Evolutionary conservation across 2,113 vertebrate species (phyloP).

Genomic region (Oreochromis tanganicae): DNA sequence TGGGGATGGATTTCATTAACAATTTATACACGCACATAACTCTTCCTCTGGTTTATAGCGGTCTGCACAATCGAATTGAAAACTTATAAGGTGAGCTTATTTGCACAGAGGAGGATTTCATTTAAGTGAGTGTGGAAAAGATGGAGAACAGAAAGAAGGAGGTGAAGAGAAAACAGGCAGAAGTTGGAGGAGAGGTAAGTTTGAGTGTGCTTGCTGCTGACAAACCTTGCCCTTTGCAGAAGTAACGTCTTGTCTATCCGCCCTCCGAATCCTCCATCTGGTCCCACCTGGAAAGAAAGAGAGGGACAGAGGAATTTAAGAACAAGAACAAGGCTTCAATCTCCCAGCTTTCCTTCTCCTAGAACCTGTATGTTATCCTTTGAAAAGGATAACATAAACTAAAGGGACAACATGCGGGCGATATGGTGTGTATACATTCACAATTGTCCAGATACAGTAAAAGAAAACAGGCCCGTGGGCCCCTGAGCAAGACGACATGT

Average conservation of each 20-base stretch:
- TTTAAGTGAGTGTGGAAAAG: neutral
- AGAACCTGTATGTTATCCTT: neutral
- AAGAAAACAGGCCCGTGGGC: slow-evolving; percentile 24
- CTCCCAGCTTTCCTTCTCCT: slow-evolving; percentile 22
- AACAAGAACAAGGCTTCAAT: slow-evolving; percentile 44
- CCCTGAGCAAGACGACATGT: slow-evolving; percentile 30
- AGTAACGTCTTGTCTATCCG: slow-evolving; percentile 34
- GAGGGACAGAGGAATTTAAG: slow-evolving; percentile 39
- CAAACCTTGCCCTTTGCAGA: slow-evolving; percentile 56
- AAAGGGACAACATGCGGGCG: slow-evolving; percentile 52
- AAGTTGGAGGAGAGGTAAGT: neutral
- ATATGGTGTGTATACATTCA: slow-evolving; percentile 41
- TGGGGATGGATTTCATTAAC: slow-evolving; percentile 24
- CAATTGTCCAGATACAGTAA: slow-evolving; percentile 53
- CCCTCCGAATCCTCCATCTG: slow-evolving; percentile 56
- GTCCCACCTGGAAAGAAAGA: slow-evolving; percentile 65
- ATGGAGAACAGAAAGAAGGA: neutral
- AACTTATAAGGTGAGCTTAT: neutral
- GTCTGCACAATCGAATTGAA: neutral
- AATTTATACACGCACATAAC: slow-evolving; percentile 13
- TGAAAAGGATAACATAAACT: slow-evolving; percentile 64
- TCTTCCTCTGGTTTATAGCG: slow-evolving; percentile 2
- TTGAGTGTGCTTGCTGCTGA: neutral
- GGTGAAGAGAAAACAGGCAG: neutral
- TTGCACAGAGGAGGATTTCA: neutral